Base-by-base conservation (phyloP, 2,113 vertebrate species). In the Tringa solitaria region DNA sequence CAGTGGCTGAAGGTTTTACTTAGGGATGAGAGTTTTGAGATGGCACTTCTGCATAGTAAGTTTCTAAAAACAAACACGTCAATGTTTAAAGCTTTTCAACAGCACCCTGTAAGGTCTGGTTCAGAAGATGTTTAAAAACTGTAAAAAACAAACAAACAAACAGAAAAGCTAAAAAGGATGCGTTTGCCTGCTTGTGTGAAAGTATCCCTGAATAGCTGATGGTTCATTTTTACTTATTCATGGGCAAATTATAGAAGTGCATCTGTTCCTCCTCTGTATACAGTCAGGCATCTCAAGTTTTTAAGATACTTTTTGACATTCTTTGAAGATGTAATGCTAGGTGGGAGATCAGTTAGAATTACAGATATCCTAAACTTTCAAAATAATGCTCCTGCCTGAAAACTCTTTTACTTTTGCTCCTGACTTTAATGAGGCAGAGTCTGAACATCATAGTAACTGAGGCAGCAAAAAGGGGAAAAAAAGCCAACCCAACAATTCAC, bases 181-280 rank as follows among this genome's bases (percentile, higher is more conserved):
- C 64, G 57, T 63, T 84, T 92, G 75, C 91, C 54, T 94, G 87
- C 68, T 93, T 92, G 83, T 64, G 5, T 82, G 72, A 64, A 68
- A 65, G 91, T 84, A 15, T 74, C 91, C 74, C 78, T 32, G 75
- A 93, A 74, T 78, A 89, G 96, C 39, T 95, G 95, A 92, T 57
- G 75, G 50, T 95, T 97, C 96, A 43, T 83, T 97, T 96, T 95
- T 96, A 82, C 96, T 97, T 91, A 90, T 97, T 97, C 96, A 94
- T 95, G 96, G 97, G 96, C 90, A 87, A 74, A 97, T 97, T 95
- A 96, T 84, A 91, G 93, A 96, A 91, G 93, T 85, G 93, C 96
- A 94, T 96, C 95, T 97, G 97, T 96, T 96, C 54, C 65, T 96
- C 63, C 64, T 96, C 76, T 90, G 82, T 96, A 63, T 84, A 87